Percentiles rank a stretch among this genome's conserved stretches.
Evolutionary conservation across 2,888 invertebrate species (phyloP).

Genomic region (Rhamnusium bicolor): DNA sequence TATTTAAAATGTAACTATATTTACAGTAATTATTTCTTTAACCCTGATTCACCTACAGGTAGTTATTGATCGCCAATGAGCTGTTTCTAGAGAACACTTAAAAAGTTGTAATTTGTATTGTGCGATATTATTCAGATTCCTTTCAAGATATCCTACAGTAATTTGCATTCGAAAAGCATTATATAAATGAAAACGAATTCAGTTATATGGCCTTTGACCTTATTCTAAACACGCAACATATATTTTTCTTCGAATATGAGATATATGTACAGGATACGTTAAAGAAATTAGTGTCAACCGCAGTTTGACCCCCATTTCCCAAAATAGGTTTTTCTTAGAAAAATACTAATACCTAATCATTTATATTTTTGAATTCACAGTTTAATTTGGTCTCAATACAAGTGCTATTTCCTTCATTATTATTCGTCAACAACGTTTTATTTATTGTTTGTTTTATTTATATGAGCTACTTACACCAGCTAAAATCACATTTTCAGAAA

Average conservation of each 20-base stretch:
- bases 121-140: neutral
- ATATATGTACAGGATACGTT: neutral
- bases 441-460: no score
- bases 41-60: neutral
- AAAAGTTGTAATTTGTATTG: neutral
- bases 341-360: no score
- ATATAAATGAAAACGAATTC: neutral
- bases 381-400: no score
- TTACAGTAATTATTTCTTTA: neutral
- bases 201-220: neutral
- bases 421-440: no score
- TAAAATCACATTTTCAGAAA: no score
- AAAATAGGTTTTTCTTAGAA: no score
- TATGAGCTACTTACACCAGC: no score
- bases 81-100: neutral
- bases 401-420: no score
- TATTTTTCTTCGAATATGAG: neutral
- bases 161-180: neutral
- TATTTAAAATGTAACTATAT: no score
- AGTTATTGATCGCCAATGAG: neutral
- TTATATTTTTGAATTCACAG: no score
- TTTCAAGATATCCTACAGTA: neutral
- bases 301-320: neutral
- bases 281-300: neutral
- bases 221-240: neutral